Evolutionary conservation across 2,888 invertebrate species (phyloP).

Genomic region (Oxytorus armatus): DNA sequence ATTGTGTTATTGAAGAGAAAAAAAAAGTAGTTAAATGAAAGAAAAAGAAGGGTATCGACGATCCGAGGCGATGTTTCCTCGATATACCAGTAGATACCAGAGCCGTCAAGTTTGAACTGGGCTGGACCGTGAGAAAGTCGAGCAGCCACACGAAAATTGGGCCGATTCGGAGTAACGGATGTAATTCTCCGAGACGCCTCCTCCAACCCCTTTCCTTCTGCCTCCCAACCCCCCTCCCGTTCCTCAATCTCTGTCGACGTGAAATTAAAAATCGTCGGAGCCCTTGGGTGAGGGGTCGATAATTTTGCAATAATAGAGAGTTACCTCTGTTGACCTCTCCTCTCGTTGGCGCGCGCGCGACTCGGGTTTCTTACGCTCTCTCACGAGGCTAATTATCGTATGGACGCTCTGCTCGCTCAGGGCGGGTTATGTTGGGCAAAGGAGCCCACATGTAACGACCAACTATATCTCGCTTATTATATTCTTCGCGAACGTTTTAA

Average conservation of each 20-base stretch:
- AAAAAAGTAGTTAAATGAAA: neutral
- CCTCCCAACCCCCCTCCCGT: too few relatives aligned
- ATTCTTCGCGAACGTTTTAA: conserved; percentile 1
- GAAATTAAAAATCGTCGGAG: conserved; percentile 57
- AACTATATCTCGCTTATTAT: conserved; percentile 48
- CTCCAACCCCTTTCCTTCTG: neutral
- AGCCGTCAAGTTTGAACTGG: conserved; percentile 4
- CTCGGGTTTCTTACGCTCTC: conserved; percentile 28
- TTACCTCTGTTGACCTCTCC: conserved; percentile 30
- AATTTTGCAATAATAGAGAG: conserved; percentile 64
- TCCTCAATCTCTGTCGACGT: conserved; percentile 5
- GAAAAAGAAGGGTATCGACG: neutral
- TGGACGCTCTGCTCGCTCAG: conserved; percentile 36
- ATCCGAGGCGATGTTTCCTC: too few relatives aligned
- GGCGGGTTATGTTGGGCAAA: conserved; percentile 38
- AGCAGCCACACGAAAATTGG: conserved; percentile 49
- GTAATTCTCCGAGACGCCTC: conserved; percentile 61
- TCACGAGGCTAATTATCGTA: conserved; percentile 51
- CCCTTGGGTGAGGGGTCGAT: conserved; percentile 54
- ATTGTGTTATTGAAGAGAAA: neutral
- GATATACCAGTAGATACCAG: too few relatives aligned
- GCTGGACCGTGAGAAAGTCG: conserved; percentile 57
- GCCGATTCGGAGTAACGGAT: conserved; percentile 54
- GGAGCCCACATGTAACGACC: conserved; percentile 41
- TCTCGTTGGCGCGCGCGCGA: conserved; percentile 20